These are phyloP conservation scores for Erebia epiphron DNA, from an alignment of 2,888 invertebrate species.

Conservation along the genomic window DNA sequence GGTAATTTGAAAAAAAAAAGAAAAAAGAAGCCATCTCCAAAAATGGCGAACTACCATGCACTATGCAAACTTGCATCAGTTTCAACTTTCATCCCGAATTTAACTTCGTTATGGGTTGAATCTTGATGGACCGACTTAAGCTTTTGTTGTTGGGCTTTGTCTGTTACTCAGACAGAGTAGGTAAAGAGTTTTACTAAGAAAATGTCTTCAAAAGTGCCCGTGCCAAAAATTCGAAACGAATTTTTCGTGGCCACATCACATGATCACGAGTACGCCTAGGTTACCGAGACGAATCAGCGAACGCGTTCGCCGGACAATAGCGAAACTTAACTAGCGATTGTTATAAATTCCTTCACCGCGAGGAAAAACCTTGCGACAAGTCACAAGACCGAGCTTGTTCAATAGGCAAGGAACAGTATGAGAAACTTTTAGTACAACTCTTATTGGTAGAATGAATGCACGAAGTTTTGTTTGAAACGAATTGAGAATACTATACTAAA, in stretches of 20 bases:
- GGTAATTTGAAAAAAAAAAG: no score
- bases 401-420: neutral
- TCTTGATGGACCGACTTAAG: no score
- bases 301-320: conserved; percentile 15
- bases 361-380: conserved; percentile 10
- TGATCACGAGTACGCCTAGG: conserved; percentile 2
- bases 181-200: no score
- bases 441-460: neutral
- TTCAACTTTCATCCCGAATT: no score
- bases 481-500: neutral
- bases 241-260: conserved; percentile 11
- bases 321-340: conserved; percentile 16
- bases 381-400: conserved; percentile 4
- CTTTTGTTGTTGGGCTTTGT: no score
- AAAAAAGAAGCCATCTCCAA: no score
- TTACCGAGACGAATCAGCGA: conserved; percentile 11
- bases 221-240: neutral
- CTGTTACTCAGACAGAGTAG: no score
- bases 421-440: neutral
- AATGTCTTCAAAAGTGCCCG: no score
- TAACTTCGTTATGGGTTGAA: no score
- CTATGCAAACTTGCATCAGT: no score
- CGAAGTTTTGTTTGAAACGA: neutral
- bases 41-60: no score
- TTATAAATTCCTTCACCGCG: conserved; percentile 4